Evolutionary conservation across 2,797 vertebrate species (phyloP).

Genomic region (Philypnodon macrostomus): DNA sequence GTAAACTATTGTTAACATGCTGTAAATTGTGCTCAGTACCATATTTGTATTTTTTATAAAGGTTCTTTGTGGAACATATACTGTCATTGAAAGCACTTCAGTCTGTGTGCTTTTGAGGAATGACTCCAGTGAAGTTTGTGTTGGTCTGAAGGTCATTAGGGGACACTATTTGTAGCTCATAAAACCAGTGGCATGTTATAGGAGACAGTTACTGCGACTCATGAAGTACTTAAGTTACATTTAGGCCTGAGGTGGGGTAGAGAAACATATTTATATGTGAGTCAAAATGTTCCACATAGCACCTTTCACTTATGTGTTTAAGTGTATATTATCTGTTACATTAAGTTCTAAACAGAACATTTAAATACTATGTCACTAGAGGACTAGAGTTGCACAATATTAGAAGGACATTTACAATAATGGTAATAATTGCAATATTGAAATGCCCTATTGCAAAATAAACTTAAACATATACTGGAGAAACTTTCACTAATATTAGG

Average conservation of each 20-base stretch:
- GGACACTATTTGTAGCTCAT: constrained; percentile 7
- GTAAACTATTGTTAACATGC: constrained; percentile 5
- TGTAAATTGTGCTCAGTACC: constrained; percentile 3
- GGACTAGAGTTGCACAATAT: not conserved
- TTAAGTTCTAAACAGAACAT: too few species aligned
- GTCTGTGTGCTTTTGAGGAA: not conserved
- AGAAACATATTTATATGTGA: too few species aligned
- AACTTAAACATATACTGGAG: too few species aligned
- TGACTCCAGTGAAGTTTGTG: not conserved
- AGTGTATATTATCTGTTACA: too few species aligned
- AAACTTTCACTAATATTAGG: too few species aligned
- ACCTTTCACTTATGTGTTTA: not conserved
- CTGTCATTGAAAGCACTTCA: constrained; percentile 2
- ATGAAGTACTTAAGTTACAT: too few species aligned
- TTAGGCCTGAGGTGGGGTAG: too few species aligned
- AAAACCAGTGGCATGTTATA: too few species aligned
- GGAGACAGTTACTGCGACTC: too few species aligned
- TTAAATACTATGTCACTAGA: not conserved
- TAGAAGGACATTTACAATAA: not conserved
- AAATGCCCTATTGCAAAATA: not conserved
- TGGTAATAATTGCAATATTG: not conserved
- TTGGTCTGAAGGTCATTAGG: not conserved
- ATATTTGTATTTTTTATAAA: constrained; percentile 4
- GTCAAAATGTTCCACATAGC: constrained; percentile 9
- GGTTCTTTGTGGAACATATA: constrained; percentile 13